These are phyloP conservation scores for Speoplatyrhinus poulsoni DNA, from an alignment of 2,113 vertebrate species.

Conservation along the genomic window DNA sequence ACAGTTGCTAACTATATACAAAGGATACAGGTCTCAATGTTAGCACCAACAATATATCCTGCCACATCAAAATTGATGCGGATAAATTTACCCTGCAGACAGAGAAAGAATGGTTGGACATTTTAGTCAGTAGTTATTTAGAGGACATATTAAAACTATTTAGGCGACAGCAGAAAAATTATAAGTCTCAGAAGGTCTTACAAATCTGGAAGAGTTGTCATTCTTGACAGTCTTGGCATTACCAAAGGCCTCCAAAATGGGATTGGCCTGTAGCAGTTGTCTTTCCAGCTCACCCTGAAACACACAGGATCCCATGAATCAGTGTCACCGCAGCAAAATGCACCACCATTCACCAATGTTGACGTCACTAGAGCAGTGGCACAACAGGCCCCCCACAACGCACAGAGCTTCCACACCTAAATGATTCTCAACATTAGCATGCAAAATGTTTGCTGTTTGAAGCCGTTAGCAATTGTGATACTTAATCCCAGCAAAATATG, in stretches of 20 bases:
- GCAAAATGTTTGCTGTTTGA: conserved; percentile 7
- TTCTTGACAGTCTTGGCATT: conserved; percentile 92
- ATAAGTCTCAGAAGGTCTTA: conserved; percentile 65
- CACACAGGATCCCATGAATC: conserved; percentile 41
- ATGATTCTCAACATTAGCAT: conserved; percentile 55
- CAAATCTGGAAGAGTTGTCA: conserved; percentile 91
- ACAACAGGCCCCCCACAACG: conserved; percentile 27
- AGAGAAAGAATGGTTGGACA: conserved; percentile 3
- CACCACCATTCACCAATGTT: conserved; percentile 14
- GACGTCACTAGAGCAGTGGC: conserved; percentile 8
- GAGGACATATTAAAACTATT: not conserved
- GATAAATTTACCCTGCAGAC: conserved; percentile 82
- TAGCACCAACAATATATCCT: conserved; percentile 85
- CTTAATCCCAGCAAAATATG: conserved; percentile 13
- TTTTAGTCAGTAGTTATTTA: conserved; percentile 11
- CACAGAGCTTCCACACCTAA: conserved; percentile 17
- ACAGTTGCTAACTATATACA: not conserved
- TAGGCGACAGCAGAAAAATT: not conserved
- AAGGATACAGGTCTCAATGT: conserved; percentile 87
- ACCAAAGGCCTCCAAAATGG: conserved; percentile 89
- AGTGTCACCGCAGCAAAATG: conserved; percentile 39
- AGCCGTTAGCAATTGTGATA: conserved; percentile 2
- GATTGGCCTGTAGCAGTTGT: conserved; percentile 90
- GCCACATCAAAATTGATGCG: conserved; percentile 84
- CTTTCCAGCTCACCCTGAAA: conserved; percentile 88